These are phyloP conservation scores for Latrodectus elegans DNA, from an alignment of 2,888 invertebrate genomes.

Conservation along the genomic window DNA sequence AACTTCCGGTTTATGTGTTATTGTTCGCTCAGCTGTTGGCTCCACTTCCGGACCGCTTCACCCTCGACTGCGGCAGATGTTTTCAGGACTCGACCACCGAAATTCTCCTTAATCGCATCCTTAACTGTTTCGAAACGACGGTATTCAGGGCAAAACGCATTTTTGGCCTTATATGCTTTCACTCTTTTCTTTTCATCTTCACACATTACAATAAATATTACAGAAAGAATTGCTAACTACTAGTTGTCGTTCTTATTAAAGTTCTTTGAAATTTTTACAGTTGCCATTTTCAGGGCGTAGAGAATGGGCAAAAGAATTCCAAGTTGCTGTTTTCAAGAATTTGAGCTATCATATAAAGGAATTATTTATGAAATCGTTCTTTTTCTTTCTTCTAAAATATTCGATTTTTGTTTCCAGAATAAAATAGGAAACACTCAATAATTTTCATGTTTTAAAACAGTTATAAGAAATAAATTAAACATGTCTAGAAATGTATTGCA, in stretches of 20 bases:
- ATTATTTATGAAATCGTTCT: no score
- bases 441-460: no score
- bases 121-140: slow-evolving; percentile 40
- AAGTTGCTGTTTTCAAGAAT: no score
- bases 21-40: slow-evolving; percentile 59
- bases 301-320: no score
- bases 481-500: no score
- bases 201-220: not conserved
- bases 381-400: no score
- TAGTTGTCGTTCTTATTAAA: not conserved
- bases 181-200: not conserved
- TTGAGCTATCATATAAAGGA: no score
- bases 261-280: no score
- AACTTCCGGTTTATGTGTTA: slow-evolving; percentile 58
- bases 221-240: not conserved
- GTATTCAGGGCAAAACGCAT: not conserved
- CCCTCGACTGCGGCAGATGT: slow-evolving; percentile 36
- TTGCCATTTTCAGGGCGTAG: no score
- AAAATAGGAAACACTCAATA: no score
- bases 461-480: no score
- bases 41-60: slow-evolving; percentile 37
- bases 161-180: not conserved
- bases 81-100: slow-evolving; percentile 22
- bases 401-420: no score
- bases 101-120: slow-evolving; percentile 50